Evolutionary conservation across 1,140 invertebrate genomes (phyloP).

Genomic region (Plodia interpunctella): DNA sequence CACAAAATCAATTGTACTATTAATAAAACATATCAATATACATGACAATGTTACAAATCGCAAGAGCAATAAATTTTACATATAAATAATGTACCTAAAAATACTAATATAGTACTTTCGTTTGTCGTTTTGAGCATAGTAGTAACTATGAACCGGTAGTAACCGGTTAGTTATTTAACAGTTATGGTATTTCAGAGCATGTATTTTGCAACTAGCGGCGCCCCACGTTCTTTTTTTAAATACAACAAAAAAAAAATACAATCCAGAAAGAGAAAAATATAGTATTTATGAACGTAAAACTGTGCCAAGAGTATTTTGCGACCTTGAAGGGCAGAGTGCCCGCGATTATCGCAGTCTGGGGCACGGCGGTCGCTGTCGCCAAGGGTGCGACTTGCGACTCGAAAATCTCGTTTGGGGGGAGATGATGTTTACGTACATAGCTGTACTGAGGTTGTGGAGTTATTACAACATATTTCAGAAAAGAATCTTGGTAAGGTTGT

Average conservation of each 20-base stretch:
- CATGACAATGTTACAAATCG: no score
- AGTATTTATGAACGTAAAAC: slow-evolving; percentile 3
- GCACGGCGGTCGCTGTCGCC: slow-evolving; percentile 20
- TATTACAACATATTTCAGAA: neutral
- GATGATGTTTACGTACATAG: neutral
- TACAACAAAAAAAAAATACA: neutral
- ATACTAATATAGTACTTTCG: no score
- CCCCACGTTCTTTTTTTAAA: neutral
- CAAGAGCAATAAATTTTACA: no score
- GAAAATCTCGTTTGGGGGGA: slow-evolving; percentile 17
- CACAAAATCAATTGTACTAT: no score
- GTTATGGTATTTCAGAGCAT: no score
- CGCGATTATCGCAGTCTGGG: slow-evolving; percentile 30
- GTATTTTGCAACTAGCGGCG: no score
- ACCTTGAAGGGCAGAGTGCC: slow-evolving; percentile 33
- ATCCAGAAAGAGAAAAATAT: neutral
- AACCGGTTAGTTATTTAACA: no score
- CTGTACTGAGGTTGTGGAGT: neutral
- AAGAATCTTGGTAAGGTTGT: no score
- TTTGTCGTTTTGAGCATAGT: no score
- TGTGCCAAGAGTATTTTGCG: slow-evolving; percentile 32
- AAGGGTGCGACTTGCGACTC: slow-evolving; percentile 32
- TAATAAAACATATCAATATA: no score
- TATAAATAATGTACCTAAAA: no score
- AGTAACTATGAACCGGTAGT: no score